Percentiles rank a stretch among this genome's conserved stretches.
phyloP scores from a whole-genome alignment of 2,888 invertebrate genomes.

The Caenorhabditis plicata region DNA sequence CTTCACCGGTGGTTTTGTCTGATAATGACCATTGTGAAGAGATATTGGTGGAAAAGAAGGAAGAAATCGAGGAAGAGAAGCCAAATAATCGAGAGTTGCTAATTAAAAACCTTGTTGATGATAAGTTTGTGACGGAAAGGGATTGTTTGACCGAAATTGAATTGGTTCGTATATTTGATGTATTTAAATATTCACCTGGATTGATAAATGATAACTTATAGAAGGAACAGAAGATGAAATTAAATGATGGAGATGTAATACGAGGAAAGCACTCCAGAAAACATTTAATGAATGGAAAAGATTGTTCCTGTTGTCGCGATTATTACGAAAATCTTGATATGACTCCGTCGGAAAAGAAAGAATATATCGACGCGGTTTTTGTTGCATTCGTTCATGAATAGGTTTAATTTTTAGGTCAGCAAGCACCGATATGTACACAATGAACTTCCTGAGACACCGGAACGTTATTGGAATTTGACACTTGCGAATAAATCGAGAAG shows the following conservation, averaged over 20 bases:
- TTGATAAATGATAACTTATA: neutral
- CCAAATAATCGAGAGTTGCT: conserved; percentile 12
- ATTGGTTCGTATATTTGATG: too few species aligned
- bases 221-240: neutral
- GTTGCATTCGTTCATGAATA: neutral
- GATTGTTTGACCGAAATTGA: conserved; percentile 10
- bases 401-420: conserved; percentile 21
- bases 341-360: conserved; percentile 29
- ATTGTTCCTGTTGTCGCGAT: conserved; percentile 46
- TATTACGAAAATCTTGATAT: conserved; percentile 52
- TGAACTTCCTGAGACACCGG: conserved; percentile 47
- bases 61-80: too few species aligned
- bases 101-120: conserved; percentile 16
- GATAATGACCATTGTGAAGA: conserved; percentile 5
- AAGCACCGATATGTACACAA: conserved; percentile 47
- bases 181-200: too few species aligned
- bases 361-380: conserved; percentile 45
- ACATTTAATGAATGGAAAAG: conserved; percentile 41
- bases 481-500: conserved; percentile 2
- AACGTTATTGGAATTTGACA: conserved; percentile 50
- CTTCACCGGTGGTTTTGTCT: conserved; percentile 1
- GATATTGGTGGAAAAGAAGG: too few species aligned
- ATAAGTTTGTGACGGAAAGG: conserved; percentile 7
- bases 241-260: conserved; percentile 22
- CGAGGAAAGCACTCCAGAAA: conserved; percentile 13